Conservation (phyloP, 2,113 vertebrate genomes). For the Scophthalmus maximus region DNA sequence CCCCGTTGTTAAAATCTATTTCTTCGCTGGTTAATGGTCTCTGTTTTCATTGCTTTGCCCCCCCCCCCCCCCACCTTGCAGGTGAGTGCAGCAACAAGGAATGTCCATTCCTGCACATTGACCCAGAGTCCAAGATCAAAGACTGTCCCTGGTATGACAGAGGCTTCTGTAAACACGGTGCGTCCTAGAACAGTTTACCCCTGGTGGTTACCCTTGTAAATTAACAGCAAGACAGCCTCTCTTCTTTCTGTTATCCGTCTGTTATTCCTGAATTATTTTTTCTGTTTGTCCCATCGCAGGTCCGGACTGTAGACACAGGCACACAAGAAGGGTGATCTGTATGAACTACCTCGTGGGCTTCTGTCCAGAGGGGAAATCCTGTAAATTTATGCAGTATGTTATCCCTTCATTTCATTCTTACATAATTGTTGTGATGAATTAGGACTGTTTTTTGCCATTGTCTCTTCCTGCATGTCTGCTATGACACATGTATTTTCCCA, state of each 20-base stretch:
- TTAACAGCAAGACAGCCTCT: background rate
- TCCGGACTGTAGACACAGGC: constrained; percentile 96
- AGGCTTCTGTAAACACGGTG: constrained; percentile 99
- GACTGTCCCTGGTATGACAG: constrained; percentile 99
- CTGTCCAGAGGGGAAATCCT: constrained; percentile 94
- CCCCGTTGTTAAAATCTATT: too few species aligned
- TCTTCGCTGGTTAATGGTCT: background rate
- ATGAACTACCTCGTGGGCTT: constrained; percentile 99
- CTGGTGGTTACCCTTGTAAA: too few species aligned
- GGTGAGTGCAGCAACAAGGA: constrained; percentile 99
- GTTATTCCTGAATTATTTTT: too few species aligned
- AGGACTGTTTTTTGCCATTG: too few species aligned
- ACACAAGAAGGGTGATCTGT: constrained; percentile 97
- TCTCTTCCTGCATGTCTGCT: too few species aligned
- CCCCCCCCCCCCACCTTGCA: too few species aligned
- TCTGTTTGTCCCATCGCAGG: constrained; percentile 83
- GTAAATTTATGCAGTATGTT: constrained; percentile 99
- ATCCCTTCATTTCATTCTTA: constrained; percentile 2
- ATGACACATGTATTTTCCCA: too few species aligned
- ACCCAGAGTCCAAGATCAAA: constrained; percentile 99
- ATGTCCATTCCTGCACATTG: constrained; percentile 98
- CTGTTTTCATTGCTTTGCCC: background rate
- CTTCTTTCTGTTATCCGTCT: background rate
- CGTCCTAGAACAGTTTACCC: constrained; percentile 40
- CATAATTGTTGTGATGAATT: too few species aligned